phyloP scores from a whole-genome alignment of 2,888 invertebrate species.

The Dascillus cervinus region DNA sequence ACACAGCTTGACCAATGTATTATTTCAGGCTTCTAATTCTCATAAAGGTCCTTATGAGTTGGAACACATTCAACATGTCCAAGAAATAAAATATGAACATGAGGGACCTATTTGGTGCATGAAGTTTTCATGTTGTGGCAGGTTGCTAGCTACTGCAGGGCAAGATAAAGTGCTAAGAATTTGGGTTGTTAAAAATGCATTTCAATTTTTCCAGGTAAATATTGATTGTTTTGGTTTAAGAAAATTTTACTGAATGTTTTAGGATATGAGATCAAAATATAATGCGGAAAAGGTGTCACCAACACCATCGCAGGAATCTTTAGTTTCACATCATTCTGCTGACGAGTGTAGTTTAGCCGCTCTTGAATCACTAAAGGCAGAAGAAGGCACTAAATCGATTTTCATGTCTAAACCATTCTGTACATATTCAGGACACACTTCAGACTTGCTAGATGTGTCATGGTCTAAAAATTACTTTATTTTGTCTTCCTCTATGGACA shows the following conservation, averaged over 20 bases:
- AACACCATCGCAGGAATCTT: constrained; percentile 86
- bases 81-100: constrained; percentile 59
- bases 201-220: constrained; percentile 49
- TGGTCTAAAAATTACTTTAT: constrained; percentile 99
- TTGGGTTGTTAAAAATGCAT: constrained; percentile 90
- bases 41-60: constrained; percentile 98
- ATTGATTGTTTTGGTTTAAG: constrained; percentile 1
- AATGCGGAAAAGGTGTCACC: constrained; percentile 88
- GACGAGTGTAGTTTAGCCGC: constrained; percentile 53
- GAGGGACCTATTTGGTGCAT: constrained; percentile 97
- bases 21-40: constrained; percentile 69
- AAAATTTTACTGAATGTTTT: constrained; percentile 26
- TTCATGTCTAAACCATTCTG: constrained; percentile 90
- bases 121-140: constrained; percentile 94
- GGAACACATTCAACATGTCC: constrained; percentile 81
- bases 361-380: constrained; percentile 52
- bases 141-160: constrained; percentile 92
- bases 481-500: constrained; percentile 97
- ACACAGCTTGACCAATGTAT: no score
- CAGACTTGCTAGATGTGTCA: constrained; percentile 91
- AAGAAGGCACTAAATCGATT: constrained; percentile 53
- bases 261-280: constrained; percentile 94
- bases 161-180: constrained; percentile 91
- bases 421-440: constrained; percentile 89
- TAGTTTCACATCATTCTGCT: constrained; percentile 68